Base-by-base conservation (phyloP, 2,113 vertebrate species). In the Mirounga angustirostris region DNA sequence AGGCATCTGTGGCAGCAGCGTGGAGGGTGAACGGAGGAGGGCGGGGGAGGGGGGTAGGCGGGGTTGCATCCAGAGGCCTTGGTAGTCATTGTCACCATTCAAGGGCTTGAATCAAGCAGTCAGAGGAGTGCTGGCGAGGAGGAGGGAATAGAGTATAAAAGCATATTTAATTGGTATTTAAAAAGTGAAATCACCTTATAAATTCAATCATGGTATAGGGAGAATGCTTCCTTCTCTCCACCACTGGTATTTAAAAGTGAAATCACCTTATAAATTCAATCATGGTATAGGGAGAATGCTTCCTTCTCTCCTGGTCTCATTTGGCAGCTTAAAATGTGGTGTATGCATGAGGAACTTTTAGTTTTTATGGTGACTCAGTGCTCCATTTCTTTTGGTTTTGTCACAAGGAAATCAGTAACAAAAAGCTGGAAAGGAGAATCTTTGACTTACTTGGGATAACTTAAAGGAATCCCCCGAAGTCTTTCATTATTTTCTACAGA, bases 401-500 rank as follows among this genome's bases (percentile, higher is more conserved):
- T 79, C 36, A 50, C 46, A 28, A 33, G 54, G 26, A 95, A 97
- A 92, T 93, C 50, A 95, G 63, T 90, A 90, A 81, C 18, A 11
- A 82, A 61, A 89, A 28, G 14, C 79, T 91, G 50, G 33, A 81
- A 96, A 97, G 40, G 43, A 2, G 54, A 65, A 52, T 59, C 52
- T 86, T 63, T 80, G 9, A 52, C 24, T 91, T 79, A 15, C n/a
- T 56, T 40, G 1, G 50, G 24, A 54, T 84, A 79, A 95, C 33
- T 85, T 90, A 80, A 95, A 58, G 80, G 81, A 78, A 2, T 7
- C 16, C 36, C 14, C 12, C 59, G 71, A 63, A 12, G 5, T 80
- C n/a, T 94, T 95, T 79, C 50, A 67, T 52, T 82, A 56, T 97
- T 97, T 97, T 67, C n/a, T 69, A 79, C 19, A 12, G 40, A 76